A percentile compares a stretch with the other conserved stretches of the same genome.
Conservation (phyloP, 2,797 vertebrate species). For the Remorina albescens region DNA sequence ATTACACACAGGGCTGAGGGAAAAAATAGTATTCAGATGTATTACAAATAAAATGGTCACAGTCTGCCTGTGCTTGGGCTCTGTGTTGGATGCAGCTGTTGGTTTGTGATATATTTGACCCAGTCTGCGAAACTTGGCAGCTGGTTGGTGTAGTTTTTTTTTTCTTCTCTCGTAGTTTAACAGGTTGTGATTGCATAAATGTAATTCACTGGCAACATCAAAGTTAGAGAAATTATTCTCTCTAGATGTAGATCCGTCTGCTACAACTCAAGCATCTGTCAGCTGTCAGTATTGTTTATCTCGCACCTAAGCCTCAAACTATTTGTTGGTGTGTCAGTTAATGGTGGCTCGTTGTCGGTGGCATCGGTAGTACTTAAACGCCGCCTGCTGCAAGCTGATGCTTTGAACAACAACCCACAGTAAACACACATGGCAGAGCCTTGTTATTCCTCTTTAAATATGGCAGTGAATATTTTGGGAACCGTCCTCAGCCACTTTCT, state of each 20-base stretch:
- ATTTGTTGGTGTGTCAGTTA: slow-evolving; percentile 73
- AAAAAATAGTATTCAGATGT: slow-evolving; percentile 42
- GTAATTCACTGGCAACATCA: slow-evolving; percentile 68
- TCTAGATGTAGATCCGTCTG: slow-evolving; percentile 57
- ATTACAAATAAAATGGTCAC: slow-evolving; percentile 48
- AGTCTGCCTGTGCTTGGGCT: slow-evolving; percentile 21
- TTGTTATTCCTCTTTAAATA: slow-evolving; percentile 62
- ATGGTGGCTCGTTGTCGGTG: slow-evolving; percentile 51
- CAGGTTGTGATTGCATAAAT: slow-evolving; percentile 59
- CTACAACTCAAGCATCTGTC: slow-evolving; percentile 73
- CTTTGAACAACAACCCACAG: slow-evolving; percentile 65
- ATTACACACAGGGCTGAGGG: slow-evolving; percentile 25
- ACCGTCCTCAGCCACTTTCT: slow-evolving; percentile 45
- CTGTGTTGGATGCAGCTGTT: slow-evolving; percentile 46
- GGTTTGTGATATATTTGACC: slow-evolving; percentile 53
- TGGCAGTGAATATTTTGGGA: slow-evolving; percentile 46
- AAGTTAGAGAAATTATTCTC: slow-evolving; percentile 70
- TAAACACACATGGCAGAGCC: slow-evolving; percentile 64
- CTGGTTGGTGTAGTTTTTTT: slow-evolving; percentile 48
- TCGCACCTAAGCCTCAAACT: slow-evolving; percentile 72
- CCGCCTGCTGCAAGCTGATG: slow-evolving; percentile 58
- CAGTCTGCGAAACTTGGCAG: slow-evolving; percentile 42
- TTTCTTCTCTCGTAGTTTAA: slow-evolving; percentile 63
- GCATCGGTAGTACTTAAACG: slow-evolving; percentile 59
- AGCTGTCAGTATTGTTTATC: slow-evolving; percentile 79